Conservation (phyloP, 2,797 vertebrate genomes). For the Sebastes iracundus region DNA sequence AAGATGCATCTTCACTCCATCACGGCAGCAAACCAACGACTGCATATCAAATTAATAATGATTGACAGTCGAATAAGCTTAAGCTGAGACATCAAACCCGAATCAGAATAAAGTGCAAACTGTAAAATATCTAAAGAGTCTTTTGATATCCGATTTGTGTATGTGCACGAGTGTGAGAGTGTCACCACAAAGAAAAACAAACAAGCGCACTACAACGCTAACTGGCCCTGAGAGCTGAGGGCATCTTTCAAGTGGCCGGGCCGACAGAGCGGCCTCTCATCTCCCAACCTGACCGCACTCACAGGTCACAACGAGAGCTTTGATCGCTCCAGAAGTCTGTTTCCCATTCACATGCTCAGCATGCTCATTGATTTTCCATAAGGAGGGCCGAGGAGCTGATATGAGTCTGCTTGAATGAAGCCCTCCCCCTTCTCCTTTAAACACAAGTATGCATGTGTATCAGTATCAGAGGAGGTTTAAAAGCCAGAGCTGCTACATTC, state of each 20-base stretch:
- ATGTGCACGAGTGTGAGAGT: background rate
- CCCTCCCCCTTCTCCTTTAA: background rate
- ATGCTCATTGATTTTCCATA: conserved; percentile 68
- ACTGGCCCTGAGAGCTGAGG: conserved; percentile 56
- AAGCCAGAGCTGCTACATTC: conserved; percentile 37
- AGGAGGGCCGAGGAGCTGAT: conserved; percentile 39
- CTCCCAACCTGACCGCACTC: conserved; percentile 47
- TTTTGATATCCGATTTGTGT: conserved; percentile 42
- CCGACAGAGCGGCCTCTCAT: conserved; percentile 63
- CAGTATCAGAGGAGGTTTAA: conserved; percentile 38
- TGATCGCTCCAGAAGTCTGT: conserved; percentile 66
- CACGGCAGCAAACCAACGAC: background rate
- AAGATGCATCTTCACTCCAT: background rate
- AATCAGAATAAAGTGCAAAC: conserved; percentile 20
- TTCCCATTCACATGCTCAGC: conserved; percentile 66
- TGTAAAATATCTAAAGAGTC: conserved; percentile 19
- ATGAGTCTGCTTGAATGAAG: conserved; percentile 21
- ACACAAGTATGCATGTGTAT: conserved; percentile 40
- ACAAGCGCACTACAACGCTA: conserved; percentile 59
- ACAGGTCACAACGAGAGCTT: conserved; percentile 68
- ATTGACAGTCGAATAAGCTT: conserved; percentile 21
- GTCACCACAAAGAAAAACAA: conserved; percentile 65
- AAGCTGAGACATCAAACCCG: conserved; percentile 22
- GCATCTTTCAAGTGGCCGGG: conserved; percentile 68
- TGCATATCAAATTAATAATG: conserved; percentile 8